These are phyloP conservation scores for Camelus bactrianus DNA, from an alignment of 2,113 vertebrate species.

Conservation along the genomic window DNA sequence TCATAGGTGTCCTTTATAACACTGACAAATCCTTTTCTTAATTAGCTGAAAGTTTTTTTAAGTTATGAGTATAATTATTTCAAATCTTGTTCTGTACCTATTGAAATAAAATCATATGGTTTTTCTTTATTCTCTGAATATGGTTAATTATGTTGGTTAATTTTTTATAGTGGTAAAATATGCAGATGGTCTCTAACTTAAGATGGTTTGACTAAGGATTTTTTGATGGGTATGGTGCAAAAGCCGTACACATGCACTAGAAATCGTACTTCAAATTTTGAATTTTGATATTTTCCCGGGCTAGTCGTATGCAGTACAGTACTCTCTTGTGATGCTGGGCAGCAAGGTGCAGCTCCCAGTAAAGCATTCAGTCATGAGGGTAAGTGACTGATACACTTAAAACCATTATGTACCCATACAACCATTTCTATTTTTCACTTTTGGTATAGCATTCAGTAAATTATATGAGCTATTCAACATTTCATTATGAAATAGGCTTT, in stretches of 20 bases:
- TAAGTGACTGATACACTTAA: background rate
- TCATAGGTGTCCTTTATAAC: background rate
- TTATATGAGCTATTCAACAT: background rate
- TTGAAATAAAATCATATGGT: background rate
- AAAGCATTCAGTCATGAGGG: background rate
- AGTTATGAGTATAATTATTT: background rate
- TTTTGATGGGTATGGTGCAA: background rate
- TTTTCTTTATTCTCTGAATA: background rate
- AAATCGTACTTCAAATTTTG: background rate
- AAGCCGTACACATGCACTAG: background rate
- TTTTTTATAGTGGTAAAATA: conserved; percentile 19
- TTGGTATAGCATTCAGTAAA: background rate
- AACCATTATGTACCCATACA: background rate
- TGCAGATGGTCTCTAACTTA: background rate
- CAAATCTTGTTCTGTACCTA: background rate
- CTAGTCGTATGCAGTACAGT: background rate
- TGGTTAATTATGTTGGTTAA: background rate
- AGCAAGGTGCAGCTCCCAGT: background rate
- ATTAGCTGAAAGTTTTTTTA: background rate
- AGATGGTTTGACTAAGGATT: background rate
- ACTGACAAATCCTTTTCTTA: background rate
- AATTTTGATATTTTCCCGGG: background rate
- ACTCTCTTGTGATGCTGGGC: background rate
- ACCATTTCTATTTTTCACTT: background rate
- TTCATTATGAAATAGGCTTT: background rate